Evolutionary conservation across 1,140 invertebrate species (phyloP), one percentile per base, ranked within the genome.

Genomic region (Sinella curviseta): DNA sequence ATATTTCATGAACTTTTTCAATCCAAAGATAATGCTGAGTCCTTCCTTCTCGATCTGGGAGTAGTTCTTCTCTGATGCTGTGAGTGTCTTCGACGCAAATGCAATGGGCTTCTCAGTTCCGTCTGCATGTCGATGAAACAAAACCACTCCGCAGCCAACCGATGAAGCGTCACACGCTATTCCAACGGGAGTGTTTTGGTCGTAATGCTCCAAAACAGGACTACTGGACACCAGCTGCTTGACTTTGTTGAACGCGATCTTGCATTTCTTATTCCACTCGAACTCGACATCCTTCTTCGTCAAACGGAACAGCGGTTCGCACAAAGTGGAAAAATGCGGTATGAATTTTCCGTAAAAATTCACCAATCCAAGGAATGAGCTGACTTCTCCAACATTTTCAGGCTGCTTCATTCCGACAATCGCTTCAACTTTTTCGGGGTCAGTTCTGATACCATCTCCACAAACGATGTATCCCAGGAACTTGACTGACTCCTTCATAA

Each of bases 1-100:
- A 80, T 86, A 89, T 28, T 86, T 79, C 39, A 87, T 85, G 80
- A 88, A 89, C 76, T 86, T 87, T 78, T 86, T 86, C 16, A 89
- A 84, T 8, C 85, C 86, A 81, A 83, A 88, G 0, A 88, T 76
- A 4, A 90, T 83, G 82, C 86, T 33, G 88, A 85, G 78, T 88
- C 31, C 65, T 70, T 70, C 65, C 65, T 70, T 70, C n/a, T 70
- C 28, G n/a, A 70, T 70, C 65, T 70, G 87, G 1, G 86, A 76
- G 74, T 90, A 89, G 76, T 87, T 88, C 79, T 83, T 80, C 80
- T 89, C 87, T 30, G 88, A 82, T 24, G 74, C 17, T 48, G 77
- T 82, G 48, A 88, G 78, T 0, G 84, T 84, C 77, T 83, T 80
- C 76, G 85, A 87, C 16, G 84, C 84, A 83, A 85, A 87, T 4